Evolutionary conservation across 2,888 invertebrate species (phyloP).

Genomic region (Conistra vaccinii): DNA sequence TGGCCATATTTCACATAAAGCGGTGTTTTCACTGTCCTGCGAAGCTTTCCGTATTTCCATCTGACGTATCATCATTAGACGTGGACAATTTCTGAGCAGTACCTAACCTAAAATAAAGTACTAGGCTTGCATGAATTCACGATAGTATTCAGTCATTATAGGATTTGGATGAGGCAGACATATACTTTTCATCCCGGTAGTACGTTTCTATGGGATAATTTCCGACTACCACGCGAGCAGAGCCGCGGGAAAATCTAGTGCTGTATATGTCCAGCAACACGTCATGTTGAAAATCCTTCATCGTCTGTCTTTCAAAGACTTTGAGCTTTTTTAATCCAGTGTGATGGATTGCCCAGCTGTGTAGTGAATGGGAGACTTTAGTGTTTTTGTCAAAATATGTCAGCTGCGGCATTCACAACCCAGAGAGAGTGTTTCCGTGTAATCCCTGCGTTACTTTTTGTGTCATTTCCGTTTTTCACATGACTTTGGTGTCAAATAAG

Average conservation of each 20-base stretch:
- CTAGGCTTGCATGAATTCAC: too few species aligned
- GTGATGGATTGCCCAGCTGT: background rate
- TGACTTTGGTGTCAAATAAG: background rate
- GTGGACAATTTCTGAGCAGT: too few species aligned
- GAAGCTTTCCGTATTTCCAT: background rate
- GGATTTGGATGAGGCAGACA: too few species aligned
- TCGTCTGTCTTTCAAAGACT: background rate
- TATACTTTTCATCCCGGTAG: too few species aligned
- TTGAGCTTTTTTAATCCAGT: background rate
- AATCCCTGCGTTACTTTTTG: conserved; percentile 19
- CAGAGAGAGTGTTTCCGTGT: conserved; percentile 12
- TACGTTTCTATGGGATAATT: too few species aligned
- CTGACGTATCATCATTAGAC: too few species aligned
- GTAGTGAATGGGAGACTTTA: background rate
- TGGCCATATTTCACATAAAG: background rate
- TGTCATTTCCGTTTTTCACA: background rate
- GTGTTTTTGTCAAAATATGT: conserved; percentile 20
- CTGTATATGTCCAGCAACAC: too few species aligned
- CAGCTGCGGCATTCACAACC: conserved; percentile 17
- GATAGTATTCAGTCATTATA: too few species aligned
- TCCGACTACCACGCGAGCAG: too few species aligned
- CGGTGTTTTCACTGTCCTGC: background rate
- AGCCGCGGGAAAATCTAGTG: too few species aligned
- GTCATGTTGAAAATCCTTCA: background rate
- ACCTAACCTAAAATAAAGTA: too few species aligned